Evolutionary conservation across 2,888 invertebrate species (phyloP).

Genomic region (Chymomyza amoena): DNA sequence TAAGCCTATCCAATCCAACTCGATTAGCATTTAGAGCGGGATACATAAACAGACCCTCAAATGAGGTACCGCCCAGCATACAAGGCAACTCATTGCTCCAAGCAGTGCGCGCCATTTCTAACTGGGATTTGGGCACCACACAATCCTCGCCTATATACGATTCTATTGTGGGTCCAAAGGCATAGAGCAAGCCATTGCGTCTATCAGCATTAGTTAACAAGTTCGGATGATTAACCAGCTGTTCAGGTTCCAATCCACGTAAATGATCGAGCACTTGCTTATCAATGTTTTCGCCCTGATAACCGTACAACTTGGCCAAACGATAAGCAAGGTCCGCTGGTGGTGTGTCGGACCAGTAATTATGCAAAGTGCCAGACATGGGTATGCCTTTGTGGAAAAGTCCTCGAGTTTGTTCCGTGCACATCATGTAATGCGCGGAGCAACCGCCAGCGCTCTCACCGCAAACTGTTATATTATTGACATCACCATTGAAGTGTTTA

Average conservation of each 20-base stretch:
- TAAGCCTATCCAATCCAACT: conserved; percentile 44
- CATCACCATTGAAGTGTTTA: conserved; percentile 79
- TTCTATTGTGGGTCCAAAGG: conserved; percentile 75
- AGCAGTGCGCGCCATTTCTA: conserved; percentile 68
- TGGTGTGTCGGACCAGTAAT: conserved; percentile 68
- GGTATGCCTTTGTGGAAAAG: conserved; percentile 76
- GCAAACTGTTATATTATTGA: conserved; percentile 80
- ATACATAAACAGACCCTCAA: conserved; percentile 75
- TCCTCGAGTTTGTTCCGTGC: conserved; percentile 79
- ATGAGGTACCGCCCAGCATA: conserved; percentile 73
- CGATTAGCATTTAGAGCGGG: conserved; percentile 48
- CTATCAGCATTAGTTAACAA: conserved; percentile 64
- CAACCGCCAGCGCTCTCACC: conserved; percentile 80
- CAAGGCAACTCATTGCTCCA: conserved; percentile 75
- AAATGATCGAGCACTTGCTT: conserved; percentile 75
- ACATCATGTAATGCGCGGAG: conserved; percentile 79
- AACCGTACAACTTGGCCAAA: conserved; percentile 74
- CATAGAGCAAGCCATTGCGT: conserved; percentile 54
- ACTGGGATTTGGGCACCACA: conserved; percentile 62
- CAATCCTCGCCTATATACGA: conserved; percentile 70
- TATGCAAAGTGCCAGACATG: conserved; percentile 74
- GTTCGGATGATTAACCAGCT: conserved; percentile 58
- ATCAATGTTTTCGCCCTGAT: conserved; percentile 74
- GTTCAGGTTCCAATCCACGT: conserved; percentile 61
- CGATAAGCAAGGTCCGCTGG: conserved; percentile 65